Evolutionary conservation across 2,113 vertebrate genomes (phyloP), one percentile per base, ranked within the genome.

Genomic region (Psettodes erumei): DNA sequence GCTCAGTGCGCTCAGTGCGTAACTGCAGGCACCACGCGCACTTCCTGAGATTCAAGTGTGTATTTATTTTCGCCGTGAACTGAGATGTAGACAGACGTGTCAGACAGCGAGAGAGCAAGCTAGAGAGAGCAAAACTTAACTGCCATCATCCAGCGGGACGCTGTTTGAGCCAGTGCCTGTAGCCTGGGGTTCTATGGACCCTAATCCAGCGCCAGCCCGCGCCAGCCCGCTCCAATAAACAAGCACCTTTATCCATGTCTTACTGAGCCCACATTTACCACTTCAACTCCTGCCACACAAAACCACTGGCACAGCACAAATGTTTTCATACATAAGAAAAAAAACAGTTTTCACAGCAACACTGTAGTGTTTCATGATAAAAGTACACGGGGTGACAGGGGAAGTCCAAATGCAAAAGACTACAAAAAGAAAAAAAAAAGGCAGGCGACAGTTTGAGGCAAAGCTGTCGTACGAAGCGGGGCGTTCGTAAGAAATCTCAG

Each of bases 191-290:
- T 77, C 81, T 84, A 54, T 79, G 69, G 80, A 82, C 74, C 77
- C 53, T 76, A 85, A 90, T 87, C 86, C 87, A 78, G 45, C 5
- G 25, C 15, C 53, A 53, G 64, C 71, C 67, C 37, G 45, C 5
- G 25, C 15, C 53, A 53, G 64, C 71, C 67, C 37, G 32, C 81
- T 86, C 78, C 67, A 83, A 65, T 84, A 90, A 91, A 88, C 78
- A 84, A n/a, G 43, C 75, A 81, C 71, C 83, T 81, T n/a, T 86
- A 88, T 77, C 85, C 80, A n/a, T 75, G 75, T 86, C 51, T 59
- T 77, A 81, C 68, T 84, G 72, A 87, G 63, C 48, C 43, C 64
- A 77, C 69, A 71, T 86, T 70, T 75, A 77, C 77, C 53, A 81
- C 79, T 73, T 77, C 60, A 74, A 35, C 76, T 81, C 60, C 64